Base-by-base conservation (phyloP, 2,113 vertebrate genomes). In the Blennius ocellaris region DNA sequence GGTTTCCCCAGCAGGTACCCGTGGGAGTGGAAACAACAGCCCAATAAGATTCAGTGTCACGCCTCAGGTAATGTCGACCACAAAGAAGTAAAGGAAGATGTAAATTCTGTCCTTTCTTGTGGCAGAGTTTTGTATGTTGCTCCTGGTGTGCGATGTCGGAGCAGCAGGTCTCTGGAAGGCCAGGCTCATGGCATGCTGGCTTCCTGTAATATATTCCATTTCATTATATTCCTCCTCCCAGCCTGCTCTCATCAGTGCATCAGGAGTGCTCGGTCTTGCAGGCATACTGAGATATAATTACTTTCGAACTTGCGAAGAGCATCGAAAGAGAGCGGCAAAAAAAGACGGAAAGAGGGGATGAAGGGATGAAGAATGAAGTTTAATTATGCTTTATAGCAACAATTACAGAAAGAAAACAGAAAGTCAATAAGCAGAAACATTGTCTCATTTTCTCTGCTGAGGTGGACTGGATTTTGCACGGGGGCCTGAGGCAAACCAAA, bases 341-440 rank as follows among this genome's bases (percentile, higher is more conserved):
- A 30, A 39, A 87, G 63, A 70, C 43, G 50, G 53, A 2, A 30
- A 44, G 69, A 65, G 58, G 74, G 60, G 72, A 68, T 52, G 73
- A 76, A 73, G 74, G 72, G 89, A 90, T 83, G 90, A 89, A 83
- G 67, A 83, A 84, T 76, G 69, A 77, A 82, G 74, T 90, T 90
- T 92, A 91, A 93, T 93, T 93, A 89, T 85, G 81, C 84, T 87
- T 91, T 78, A 88, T 86, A 73, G 80, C 83, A 84, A 90, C 86
- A 87, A 88, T 93, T 91, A 89, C 74, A 79, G 76, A 87, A 76
- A 64, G 68, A 84, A 92, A 92, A 90, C 86, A 92, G 59, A 87
- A 81, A 89, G 75, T 89, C 81, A 87, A 78, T 82, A 82, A 64
- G 78, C 84, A 81, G 87, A 85, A 90, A 87, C 59, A 72, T 73